Evolutionary conservation across 1,140 invertebrate genomes (phyloP).

Genomic region (Goniozus legneri): DNA sequence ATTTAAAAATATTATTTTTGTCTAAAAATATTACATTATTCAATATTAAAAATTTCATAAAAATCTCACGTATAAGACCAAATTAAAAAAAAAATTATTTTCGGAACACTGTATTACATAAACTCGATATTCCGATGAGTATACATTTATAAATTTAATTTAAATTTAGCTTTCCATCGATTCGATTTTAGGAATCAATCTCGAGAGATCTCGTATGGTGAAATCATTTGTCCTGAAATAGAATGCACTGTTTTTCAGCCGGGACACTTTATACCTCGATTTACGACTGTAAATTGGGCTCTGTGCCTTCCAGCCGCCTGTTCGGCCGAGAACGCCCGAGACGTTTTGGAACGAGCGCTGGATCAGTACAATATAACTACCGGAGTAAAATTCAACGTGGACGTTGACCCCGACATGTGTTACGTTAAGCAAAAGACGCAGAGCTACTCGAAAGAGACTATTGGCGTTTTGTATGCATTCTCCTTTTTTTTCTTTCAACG

Average conservation of each 20-base stretch:
- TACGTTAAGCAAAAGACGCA: conserved; percentile 50
- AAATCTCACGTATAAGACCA: no score
- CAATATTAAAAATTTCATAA: no score
- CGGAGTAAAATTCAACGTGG: conserved; percentile 57
- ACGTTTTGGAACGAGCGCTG: conserved; percentile 56
- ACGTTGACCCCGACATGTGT: conserved; percentile 61
- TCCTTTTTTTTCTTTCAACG: no score
- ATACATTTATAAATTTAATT: no score
- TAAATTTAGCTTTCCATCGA: no score
- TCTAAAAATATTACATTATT: no score
- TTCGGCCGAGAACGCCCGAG: conserved; percentile 57
- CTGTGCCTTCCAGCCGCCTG: conserved; percentile 65
- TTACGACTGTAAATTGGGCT: conserved; percentile 67
- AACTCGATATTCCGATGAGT: neutral
- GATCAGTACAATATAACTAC: conserved; percentile 57
- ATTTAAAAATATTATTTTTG: no score
- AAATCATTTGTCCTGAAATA: no score
- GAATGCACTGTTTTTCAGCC: conserved; percentile 53
- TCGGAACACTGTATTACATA: no score
- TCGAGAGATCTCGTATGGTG: no score
- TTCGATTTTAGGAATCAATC: no score
- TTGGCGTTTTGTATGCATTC: conserved; percentile 47
- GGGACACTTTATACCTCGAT: conserved; percentile 66
- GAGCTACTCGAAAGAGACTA: conserved; percentile 46
- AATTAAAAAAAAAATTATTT: no score